Percentiles rank a stretch among this genome's conserved stretches.
Conservation (phyloP, 1,140 invertebrate species). For the Sesamia nonagrioides region DNA sequence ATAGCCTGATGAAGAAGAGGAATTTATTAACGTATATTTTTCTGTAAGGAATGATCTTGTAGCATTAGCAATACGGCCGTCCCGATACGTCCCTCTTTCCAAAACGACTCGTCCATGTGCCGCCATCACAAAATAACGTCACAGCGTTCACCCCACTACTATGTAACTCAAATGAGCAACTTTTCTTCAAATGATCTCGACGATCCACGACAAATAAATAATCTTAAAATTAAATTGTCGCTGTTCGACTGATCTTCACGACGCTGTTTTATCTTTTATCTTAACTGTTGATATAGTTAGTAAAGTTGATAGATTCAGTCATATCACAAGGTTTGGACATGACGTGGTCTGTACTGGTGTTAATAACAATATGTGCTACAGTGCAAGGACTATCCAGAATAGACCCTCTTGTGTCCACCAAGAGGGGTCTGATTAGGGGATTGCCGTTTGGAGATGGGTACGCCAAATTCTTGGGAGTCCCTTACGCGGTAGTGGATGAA, state of each 20-base stretch:
- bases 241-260: not conserved
- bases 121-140: too few relatives aligned
- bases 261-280: conserved; percentile 1
- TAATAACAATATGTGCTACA: not conserved
- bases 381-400: not conserved
- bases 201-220: too few relatives aligned
- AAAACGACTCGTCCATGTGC: too few relatives aligned
- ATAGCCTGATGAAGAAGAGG: too few relatives aligned
- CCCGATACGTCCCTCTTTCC: too few relatives aligned
- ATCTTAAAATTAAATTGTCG: too few relatives aligned
- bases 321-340: conserved; percentile 1
- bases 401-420: not conserved
- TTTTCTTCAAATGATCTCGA: too few relatives aligned
- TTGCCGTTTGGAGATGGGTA: conserved; percentile 1
- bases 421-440: not conserved
- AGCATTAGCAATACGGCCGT: too few relatives aligned
- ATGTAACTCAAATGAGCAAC: too few relatives aligned
- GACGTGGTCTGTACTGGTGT: not conserved
- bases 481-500: conserved; percentile 26
- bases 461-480: conserved; percentile 18
- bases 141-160: too few relatives aligned
- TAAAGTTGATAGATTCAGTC: not conserved
- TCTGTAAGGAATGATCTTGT: too few relatives aligned
- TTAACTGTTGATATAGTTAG: not conserved
- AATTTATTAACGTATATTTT: too few relatives aligned